Base-by-base conservation (phyloP, 2,797 vertebrate species). In the Moxostoma hubbsi region DNA sequence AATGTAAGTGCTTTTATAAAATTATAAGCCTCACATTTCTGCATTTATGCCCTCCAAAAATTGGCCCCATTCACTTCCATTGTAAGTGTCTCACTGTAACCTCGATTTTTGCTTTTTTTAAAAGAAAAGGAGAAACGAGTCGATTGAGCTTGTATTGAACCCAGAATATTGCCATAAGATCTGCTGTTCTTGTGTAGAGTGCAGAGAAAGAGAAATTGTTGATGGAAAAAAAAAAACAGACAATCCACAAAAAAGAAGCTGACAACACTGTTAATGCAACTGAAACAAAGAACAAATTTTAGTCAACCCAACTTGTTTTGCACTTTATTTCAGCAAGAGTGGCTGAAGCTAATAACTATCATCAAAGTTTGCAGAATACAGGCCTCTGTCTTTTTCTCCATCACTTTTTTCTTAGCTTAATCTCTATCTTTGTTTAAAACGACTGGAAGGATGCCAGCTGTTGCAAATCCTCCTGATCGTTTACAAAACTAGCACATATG, bases 401-500 rank as follows among this genome's bases (percentile, higher is more conserved):
- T 85, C 70, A 73, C 68, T 43, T 18, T 72, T 82, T 82, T 70
- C 58, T 78, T 67, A 70, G 82, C 69, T 62, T 76, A 83, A 50
- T 50, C 46, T 58, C 58, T 77, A 62, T 82, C 83, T 87, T 85
- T 85, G 80, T 89, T 89, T 87, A 82, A 87, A 89, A 85, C 90
- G 87, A 86, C 72, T 87, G 89, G 90, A 87, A 66, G 67, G 59
- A 73, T 86, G 86, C 88, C 89, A 91, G 85, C 75, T 83, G 83
- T 84, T 87, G 87, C 87, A 90, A 92, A 90, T 90, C 88, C 85
- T 89, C 85, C 84, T 90, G 83, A 90, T 90, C 86, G 87, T 50
- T 82, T 80, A 84, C 88, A 90, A 89, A 90, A 79, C 86, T 87
- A 59, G 81, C 77, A 15, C 86, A 87, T 84, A 87, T 69, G 72